Base-by-base conservation (phyloP, 2,113 vertebrate species). In the Camelus dromedarius region DNA sequence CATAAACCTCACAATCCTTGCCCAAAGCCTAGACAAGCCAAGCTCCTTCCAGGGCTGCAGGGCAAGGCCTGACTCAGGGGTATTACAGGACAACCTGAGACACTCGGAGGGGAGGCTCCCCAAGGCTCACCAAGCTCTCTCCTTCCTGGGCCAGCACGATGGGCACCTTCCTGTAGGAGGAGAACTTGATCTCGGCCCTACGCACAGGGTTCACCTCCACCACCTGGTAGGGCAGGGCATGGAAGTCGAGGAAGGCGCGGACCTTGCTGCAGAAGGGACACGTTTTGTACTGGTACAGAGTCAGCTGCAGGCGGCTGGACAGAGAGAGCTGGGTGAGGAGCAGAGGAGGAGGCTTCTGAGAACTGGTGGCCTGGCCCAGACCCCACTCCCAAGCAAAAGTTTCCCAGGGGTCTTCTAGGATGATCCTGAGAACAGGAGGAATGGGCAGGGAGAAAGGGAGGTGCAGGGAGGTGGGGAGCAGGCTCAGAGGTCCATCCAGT, bases 221-320 rank as follows among this genome's bases (percentile, higher is more conserved):
- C 20, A 99, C 98, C 93, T 99, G 97, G 77, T 99, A 99, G 11
- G 99, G 99, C 83, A 99, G 97, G 4, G 99, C 98, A 30, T 99
- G 98, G 97, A 99, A 99, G 98, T 99, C 99, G 24, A 99, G 98
- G 97, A 99, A 99, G 30, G 99, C 99, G 4, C 99, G 98, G 70
- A 99, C 99, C 92, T 99, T 99, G 98, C 99, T 99, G 99, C 99
- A 99, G 99, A 99, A 99, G 0, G 99, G 99, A 87, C 99, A 99
- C 0, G 99, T 99, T 98, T 99, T 99, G 94, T 99, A 99, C 98
- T 99, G 99, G 98, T 99, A 99, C 87, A 99, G 98, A 2, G 98
- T 99, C 97, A 99, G 97, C 93, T 99, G 98, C 72, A 98, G 97
- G 11, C 20, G 98, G 16, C 97, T 91, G 24, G 97, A 95, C 67